phyloP scores from a whole-genome alignment of 2,797 vertebrate species.

The Allobates femoralis region DNA sequence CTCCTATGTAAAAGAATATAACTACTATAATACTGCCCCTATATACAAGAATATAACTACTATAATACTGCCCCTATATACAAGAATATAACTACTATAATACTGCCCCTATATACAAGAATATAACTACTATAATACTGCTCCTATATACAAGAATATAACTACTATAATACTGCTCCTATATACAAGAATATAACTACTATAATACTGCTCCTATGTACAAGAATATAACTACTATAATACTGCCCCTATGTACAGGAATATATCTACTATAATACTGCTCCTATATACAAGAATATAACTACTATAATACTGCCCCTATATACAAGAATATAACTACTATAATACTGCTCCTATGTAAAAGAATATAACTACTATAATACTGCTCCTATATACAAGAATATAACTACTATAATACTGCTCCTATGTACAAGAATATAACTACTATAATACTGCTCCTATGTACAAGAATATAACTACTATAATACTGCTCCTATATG shows the following conservation, averaged over 20 bases:
- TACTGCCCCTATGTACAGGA: no score
- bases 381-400: conserved; percentile 3
- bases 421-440: background rate
- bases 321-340: conserved; percentile 13
- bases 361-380: conserved; percentile 19
- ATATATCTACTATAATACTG: background rate
- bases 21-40: no score
- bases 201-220: no score
- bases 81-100: conserved; percentile 5
- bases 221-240: conserved; percentile 13
- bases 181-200: background rate
- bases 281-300: conserved; percentile 11
- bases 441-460: conserved; percentile 15
- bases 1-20: background rate
- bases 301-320: conserved; percentile 14
- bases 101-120: conserved; percentile 1
- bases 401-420: background rate
- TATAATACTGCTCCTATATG: background rate
- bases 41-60: no score
- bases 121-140: conserved; percentile 8
- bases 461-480: background rate
- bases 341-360: conserved; percentile 13
- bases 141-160: background rate
- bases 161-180: conserved; percentile 4
- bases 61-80: background rate